Conservation (phyloP, 2,113 vertebrate species). For the Thermophis baileyi region DNA sequence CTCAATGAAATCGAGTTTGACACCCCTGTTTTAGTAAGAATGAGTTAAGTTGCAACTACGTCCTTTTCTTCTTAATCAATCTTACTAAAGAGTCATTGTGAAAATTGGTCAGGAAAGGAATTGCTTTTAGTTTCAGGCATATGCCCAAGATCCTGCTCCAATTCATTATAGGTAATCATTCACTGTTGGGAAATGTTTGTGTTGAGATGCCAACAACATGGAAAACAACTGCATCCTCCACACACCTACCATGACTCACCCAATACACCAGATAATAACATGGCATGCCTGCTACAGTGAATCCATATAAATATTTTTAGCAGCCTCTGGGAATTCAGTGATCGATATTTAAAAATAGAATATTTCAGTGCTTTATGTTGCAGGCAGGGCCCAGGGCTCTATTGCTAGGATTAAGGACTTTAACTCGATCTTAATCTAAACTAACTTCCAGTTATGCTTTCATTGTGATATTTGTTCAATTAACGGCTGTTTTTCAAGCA, state of each 20-base stretch:
- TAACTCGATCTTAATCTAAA: neutral
- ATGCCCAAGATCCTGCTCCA: neutral
- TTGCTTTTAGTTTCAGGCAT: neutral
- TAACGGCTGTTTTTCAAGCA: neutral
- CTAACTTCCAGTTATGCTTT: neutral
- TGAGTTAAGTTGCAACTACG: neutral
- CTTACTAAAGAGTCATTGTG: neutral
- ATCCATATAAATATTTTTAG: neutral
- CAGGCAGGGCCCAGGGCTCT: neutral
- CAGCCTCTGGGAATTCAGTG: neutral
- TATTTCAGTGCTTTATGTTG: neutral
- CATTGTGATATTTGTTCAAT: neutral
- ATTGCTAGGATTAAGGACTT: neutral
- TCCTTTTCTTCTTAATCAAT: neutral
- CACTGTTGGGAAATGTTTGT: neutral
- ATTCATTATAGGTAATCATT: neutral
- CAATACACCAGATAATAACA: neutral
- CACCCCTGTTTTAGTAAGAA: neutral
- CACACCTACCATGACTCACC: neutral
- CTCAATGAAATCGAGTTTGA: too few species aligned
- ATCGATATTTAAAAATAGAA: neutral
- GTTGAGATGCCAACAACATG: neutral
- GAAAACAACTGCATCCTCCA: neutral
- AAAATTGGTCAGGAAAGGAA: neutral
- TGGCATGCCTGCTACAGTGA: neutral